Evolutionary conservation across 2,113 vertebrate species (phyloP), one percentile per base, ranked within the genome.

Genomic region (Symphodus melops): DNA sequence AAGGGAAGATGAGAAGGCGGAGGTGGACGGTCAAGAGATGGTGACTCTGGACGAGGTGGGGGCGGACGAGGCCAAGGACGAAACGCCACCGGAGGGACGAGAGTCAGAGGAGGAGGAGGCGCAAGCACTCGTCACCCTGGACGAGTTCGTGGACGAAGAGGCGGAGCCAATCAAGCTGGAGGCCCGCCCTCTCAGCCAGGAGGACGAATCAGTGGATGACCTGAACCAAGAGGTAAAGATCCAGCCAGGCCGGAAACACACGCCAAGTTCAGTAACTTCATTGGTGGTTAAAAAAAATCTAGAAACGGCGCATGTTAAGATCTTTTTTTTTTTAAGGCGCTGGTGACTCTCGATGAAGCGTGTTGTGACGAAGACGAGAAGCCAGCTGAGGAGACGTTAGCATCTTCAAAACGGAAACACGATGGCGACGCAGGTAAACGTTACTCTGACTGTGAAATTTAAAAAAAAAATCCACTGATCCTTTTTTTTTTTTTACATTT

Each of bases 281-380:
- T 3, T 48, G 17, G 28, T 5, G 3, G 28, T 33, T 33, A 25
- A 4, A 25, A 33, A 4, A 33, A 33, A 33, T 6, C 28, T 5
- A 6, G 28, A 17, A 48, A 17, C 7, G 5, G 3, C 14, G 17
- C 7, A 1, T 48, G 1, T 48, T 1, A 48, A 48, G 16, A 19
- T 9, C 48, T 51, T 19, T 20, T n/a, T 16, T 52, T 9, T 44
- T 64, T 51, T 9, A 3, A 51, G 48, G 80, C 92, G 0, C 91
- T 95, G 9, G 78, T 96, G 51, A 96, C 95, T 0, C 64, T 96
- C 86, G 95, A 96, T 59, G 96, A 97, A 86, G 74, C 95, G 0
- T 90, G 85, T 8, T 93, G 92, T 4, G 95, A 95, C 8, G 95
- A 96, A 16, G 95, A 96, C 16, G 83, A 55, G 88, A 62, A 20